These are phyloP conservation scores for Mythimna albipuncta DNA, from an alignment of 2,888 invertebrate genomes.

Conservation along the genomic window DNA sequence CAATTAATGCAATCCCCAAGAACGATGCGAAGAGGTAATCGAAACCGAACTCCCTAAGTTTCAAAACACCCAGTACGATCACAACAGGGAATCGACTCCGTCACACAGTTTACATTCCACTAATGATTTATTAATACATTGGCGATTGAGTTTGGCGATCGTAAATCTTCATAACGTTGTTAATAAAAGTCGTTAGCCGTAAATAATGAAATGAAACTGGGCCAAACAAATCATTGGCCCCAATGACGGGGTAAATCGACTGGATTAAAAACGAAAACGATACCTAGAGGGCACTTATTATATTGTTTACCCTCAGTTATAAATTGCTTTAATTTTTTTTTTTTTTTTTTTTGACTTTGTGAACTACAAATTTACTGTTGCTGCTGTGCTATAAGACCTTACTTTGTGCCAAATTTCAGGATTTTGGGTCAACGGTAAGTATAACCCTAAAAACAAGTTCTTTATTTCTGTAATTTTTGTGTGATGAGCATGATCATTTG, in stretches of 20 bases:
- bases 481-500: too few relatives aligned
- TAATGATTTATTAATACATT: conserved; percentile 60
- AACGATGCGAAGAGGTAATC: conserved; percentile 28
- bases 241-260: conserved; percentile 62
- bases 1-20: conserved; percentile 13
- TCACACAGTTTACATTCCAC: conserved; percentile 40
- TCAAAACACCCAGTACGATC: not conserved
- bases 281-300: conserved; percentile 20
- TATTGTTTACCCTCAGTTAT: not conserved
- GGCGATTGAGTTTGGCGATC: conserved; percentile 60
- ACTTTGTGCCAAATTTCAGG: too few relatives aligned
- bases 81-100: conserved; percentile 16
- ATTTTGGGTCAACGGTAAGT: too few relatives aligned
- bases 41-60: conserved; percentile 22
- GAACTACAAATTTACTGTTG: too few relatives aligned
- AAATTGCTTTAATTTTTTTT: too few relatives aligned
- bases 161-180: conserved; percentile 72
- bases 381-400: too few relatives aligned
- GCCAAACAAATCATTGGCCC: conserved; percentile 68
- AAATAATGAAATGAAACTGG: conserved; percentile 71
- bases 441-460: not conserved
- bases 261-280: conserved; percentile 60
- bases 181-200: conserved; percentile 72
- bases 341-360: too few relatives aligned
- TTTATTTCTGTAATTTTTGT: not conserved